Percentiles rank a stretch among this genome's conserved stretches.
phyloP scores from a whole-genome alignment of 2,113 vertebrate genomes.

The Tympanuchus pallidicinctus region DNA sequence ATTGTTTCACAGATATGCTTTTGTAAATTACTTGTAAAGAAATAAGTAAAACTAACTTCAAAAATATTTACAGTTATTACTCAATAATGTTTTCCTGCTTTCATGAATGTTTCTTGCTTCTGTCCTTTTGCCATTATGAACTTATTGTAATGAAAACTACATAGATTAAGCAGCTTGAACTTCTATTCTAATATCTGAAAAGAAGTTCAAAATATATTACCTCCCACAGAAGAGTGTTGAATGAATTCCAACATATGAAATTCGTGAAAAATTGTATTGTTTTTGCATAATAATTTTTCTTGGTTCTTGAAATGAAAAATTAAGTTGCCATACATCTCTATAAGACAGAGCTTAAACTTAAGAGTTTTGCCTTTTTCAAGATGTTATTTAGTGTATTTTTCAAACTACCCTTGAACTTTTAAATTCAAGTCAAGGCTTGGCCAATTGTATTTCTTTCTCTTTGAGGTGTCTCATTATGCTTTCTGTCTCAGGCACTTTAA shows the following conservation, averaged over 20 bases:
- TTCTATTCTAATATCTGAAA: not conserved
- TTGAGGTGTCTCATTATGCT: not conserved
- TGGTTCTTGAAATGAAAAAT: not conserved
- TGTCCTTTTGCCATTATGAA: not conserved
- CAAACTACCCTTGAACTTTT: not conserved
- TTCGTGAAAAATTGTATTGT: not conserved
- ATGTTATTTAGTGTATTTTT: not conserved
- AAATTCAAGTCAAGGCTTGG: not conserved
- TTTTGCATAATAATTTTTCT: not conserved
- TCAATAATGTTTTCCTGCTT: not conserved
- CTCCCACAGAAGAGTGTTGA: not conserved
- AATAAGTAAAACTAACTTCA: not conserved
- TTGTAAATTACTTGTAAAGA: not conserved
- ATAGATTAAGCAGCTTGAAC: not conserved
- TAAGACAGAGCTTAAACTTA: not conserved
- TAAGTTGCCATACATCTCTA: not conserved
- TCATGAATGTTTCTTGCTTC: not conserved
- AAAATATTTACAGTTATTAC: not conserved
- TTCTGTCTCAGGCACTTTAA: constrained; percentile 42
- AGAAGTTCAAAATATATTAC: not conserved
- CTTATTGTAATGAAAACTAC: not conserved
- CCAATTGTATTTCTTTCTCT: not conserved
- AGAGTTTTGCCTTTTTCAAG: not conserved
- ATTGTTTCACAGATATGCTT: not conserved
- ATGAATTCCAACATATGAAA: not conserved